A percentile compares a stretch with the other conserved stretches of the same genome.
Conservation (phyloP, 2,888 invertebrate species). For the Idaea dimidiata region DNA sequence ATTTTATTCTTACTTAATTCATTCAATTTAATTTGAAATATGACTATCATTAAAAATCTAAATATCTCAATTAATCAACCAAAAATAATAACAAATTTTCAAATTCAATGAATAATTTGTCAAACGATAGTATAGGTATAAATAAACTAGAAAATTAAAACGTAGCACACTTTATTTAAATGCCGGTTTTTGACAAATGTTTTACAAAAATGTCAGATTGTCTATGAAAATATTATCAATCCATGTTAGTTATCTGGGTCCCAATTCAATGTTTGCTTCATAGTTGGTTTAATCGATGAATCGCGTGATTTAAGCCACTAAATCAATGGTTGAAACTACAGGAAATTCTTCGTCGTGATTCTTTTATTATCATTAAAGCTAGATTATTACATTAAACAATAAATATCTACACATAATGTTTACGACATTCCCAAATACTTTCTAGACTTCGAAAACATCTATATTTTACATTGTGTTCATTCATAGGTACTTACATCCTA, state of each 20-base stretch:
- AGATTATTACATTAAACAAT: background rate
- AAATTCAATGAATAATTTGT: constrained; percentile 15
- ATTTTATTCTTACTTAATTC: background rate
- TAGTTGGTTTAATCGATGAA: constrained; percentile 61
- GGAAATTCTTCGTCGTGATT: constrained; percentile 72
- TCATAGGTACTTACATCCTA: background rate
- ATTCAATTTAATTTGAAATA: background rate
- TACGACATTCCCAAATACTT: background rate
- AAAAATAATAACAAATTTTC: constrained; percentile 13
- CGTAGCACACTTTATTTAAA: constrained; percentile 7
- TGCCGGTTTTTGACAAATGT: constrained; percentile 11
- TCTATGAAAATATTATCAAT: constrained; percentile 6
- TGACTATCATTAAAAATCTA: constrained; percentile 8
- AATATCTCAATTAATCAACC: constrained; percentile 12
- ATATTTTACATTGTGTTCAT: background rate
- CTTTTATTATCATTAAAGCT: constrained; percentile 59
- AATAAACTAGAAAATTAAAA: constrained; percentile 7
- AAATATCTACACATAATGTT: background rate
- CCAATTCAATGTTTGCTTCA: constrained; percentile 40
- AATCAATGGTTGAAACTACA: constrained; percentile 63
- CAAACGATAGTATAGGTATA: background rate
- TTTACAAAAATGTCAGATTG: constrained; percentile 3
- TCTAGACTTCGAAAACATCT: background rate
- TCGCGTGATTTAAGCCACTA: constrained; percentile 68
- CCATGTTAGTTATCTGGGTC: constrained; percentile 13